Conservation (phyloP, 2,888 invertebrate species). For the Aphodius granarius region DNA sequence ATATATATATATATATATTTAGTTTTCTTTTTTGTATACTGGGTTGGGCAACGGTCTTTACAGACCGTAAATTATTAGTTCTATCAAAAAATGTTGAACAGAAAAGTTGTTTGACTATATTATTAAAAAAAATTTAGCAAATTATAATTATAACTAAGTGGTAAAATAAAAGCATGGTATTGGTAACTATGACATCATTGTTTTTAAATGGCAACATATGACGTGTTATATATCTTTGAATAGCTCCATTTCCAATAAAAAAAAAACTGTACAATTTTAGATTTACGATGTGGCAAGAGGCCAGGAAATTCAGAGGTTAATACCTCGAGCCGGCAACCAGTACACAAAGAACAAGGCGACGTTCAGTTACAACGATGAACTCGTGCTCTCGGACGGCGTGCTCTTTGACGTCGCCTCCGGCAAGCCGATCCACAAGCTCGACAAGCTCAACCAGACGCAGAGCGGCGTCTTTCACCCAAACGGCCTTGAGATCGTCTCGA, state of each 20-base stretch:
- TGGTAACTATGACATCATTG: too few species aligned
- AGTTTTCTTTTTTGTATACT: too few species aligned
- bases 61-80: too few species aligned
- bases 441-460: slow-evolving; percentile 92
- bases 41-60: too few species aligned
- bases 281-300: slow-evolving; percentile 90
- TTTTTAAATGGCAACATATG: too few species aligned
- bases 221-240: too few species aligned
- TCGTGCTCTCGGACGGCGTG: slow-evolving; percentile 94
- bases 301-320: slow-evolving; percentile 69
- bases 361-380: slow-evolving; percentile 90
- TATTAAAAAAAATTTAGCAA: not conserved
- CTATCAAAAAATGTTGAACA: too few species aligned
- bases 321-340: slow-evolving; percentile 81
- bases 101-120: too few species aligned
- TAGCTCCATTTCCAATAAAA: too few species aligned
- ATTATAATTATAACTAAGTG: not conserved
- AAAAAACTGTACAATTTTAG: slow-evolving; percentile 49
- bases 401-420: slow-evolving; percentile 90
- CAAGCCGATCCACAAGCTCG: slow-evolving; percentile 93
- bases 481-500: slow-evolving; percentile 92
- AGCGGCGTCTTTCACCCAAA: slow-evolving; percentile 97
- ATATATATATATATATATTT: too few species aligned
- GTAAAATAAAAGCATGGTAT: not conserved
- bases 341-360: slow-evolving; percentile 94